A percentile compares a stretch with the other conserved stretches of the same genome.
Evolutionary conservation across 2,113 vertebrate species (phyloP).

Genomic region (Oreochromis spilurus): DNA sequence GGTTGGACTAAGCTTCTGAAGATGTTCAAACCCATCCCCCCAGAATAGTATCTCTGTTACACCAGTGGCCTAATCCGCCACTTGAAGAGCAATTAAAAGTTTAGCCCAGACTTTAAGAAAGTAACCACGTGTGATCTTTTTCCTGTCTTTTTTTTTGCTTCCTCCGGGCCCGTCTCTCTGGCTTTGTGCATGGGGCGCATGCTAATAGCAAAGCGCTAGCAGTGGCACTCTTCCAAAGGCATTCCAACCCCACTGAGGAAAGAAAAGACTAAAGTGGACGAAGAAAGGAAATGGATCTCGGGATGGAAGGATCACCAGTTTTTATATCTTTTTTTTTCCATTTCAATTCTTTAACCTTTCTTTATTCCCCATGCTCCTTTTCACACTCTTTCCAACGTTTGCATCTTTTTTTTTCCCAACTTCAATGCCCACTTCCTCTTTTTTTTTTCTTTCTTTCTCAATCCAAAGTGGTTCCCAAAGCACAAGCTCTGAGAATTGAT

Average conservation of each 20-base stretch:
- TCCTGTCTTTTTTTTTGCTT: not conserved
- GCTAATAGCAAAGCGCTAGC: conserved; percentile 54
- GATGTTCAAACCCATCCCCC: conserved; percentile 56
- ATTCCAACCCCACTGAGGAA: conserved; percentile 38
- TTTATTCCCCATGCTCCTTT: not conserved
- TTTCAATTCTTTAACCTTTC: not conserved
- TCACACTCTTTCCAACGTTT: not conserved
- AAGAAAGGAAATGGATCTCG: not conserved
- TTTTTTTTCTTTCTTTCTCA: not conserved
- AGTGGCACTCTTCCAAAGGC: conserved; percentile 52
- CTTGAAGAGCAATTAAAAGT: conserved; percentile 79
- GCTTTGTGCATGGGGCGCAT: conserved; percentile 40
- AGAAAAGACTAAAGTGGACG: conserved; percentile 18
- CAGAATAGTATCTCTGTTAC: conserved; percentile 69
- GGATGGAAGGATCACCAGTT: conserved; percentile 10
- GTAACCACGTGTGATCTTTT: conserved; percentile 65
- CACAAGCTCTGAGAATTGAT: conserved; percentile 1
- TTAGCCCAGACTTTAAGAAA: conserved; percentile 71
- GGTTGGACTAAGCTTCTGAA: conserved; percentile 64
- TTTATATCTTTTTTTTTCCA: conserved; percentile 1
- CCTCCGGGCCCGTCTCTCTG: conserved; percentile 31
- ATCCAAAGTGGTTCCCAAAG: conserved; percentile 31
- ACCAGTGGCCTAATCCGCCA: conserved; percentile 71
- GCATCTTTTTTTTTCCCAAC: not conserved
- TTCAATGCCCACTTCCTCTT: not conserved